These are phyloP conservation scores for Abrostola triplasia DNA, from an alignment of 2,888 invertebrate species.

Conservation along the genomic window DNA sequence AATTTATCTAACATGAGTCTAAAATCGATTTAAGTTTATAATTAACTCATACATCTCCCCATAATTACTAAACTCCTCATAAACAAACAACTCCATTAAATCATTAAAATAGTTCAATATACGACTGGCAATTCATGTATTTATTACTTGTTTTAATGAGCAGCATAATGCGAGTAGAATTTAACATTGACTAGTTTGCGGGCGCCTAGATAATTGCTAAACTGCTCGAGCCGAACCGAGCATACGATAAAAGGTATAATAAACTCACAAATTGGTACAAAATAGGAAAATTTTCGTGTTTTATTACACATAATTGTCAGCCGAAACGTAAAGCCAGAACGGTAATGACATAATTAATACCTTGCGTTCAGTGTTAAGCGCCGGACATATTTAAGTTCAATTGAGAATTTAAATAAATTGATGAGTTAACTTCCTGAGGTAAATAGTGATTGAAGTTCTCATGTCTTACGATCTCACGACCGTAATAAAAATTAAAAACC, in stretches of 20 bases:
- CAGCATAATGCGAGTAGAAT: constrained; percentile 9
- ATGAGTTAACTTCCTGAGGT: neutral
- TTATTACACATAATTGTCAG: constrained; percentile 64
- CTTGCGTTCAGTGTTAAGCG: constrained; percentile 15
- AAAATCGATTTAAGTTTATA: constrained; percentile 4
- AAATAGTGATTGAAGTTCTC: too few relatives aligned
- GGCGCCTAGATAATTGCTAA: constrained; percentile 45
- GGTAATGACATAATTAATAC: constrained; percentile 17
- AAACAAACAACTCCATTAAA: constrained; percentile 15
- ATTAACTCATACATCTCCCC: constrained; percentile 7
- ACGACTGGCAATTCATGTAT: constrained; percentile 11
- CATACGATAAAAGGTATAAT: constrained; percentile 55
- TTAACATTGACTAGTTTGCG: constrained; percentile 29
- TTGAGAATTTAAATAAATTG: constrained; percentile 5
- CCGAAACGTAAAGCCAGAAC: constrained; percentile 15
- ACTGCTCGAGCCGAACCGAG: constrained; percentile 38
- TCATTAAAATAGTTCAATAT: constrained; percentile 12
- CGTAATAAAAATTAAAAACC: neutral
- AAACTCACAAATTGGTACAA: constrained; percentile 52
- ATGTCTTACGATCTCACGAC: neutral
- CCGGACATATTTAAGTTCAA: constrained; percentile 32
- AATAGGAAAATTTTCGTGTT: constrained; percentile 56
- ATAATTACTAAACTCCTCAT: constrained; percentile 8
- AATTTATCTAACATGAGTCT: neutral
- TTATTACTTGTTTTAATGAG: constrained; percentile 19